Conservation (phyloP, 2,888 invertebrate species). For the Pseudoips prasinana region DNA sequence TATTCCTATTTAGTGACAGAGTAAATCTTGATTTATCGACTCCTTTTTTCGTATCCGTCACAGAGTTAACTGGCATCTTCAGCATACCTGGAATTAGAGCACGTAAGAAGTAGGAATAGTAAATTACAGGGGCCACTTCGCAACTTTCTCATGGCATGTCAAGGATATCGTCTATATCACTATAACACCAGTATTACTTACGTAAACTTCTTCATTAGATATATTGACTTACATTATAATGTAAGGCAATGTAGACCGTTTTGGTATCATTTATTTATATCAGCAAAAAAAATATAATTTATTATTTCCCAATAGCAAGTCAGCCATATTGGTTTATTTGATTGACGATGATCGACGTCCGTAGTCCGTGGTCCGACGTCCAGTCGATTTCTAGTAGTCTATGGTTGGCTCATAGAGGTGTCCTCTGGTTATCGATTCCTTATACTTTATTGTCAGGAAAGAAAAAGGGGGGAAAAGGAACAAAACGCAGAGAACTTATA, state of each 20-base stretch:
- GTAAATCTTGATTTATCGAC: constrained; percentile 68
- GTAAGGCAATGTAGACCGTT: constrained; percentile 57
- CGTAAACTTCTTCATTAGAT: constrained; percentile 58
- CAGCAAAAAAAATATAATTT: constrained; percentile 52
- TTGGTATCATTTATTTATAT: constrained; percentile 45
- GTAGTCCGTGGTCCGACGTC: no score
- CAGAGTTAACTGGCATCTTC: constrained; percentile 80
- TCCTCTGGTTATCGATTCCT: no score
- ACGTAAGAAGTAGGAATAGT: constrained; percentile 19
- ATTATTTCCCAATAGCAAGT: constrained; percentile 57
- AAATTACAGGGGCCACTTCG: constrained; percentile 43
- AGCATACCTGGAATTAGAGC: constrained; percentile 67
- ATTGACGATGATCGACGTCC: constrained; percentile 42
- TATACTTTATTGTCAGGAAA: no score
- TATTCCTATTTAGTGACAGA: constrained; percentile 69
- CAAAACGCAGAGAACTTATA: no score
- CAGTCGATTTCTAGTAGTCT: not conserved
- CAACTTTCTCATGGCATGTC: constrained; percentile 65
- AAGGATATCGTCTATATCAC: constrained; percentile 52
- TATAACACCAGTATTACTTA: constrained; percentile 51
- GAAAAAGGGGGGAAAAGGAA: no score
- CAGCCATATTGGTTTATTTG: constrained; percentile 69
- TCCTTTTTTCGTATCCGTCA: constrained; percentile 69
- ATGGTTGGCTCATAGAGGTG: not conserved
- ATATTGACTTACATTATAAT: constrained; percentile 74